These are phyloP conservation scores for Danio tinwini DNA, from an alignment of 2,797 vertebrate species.

Conservation along the genomic window DNA sequence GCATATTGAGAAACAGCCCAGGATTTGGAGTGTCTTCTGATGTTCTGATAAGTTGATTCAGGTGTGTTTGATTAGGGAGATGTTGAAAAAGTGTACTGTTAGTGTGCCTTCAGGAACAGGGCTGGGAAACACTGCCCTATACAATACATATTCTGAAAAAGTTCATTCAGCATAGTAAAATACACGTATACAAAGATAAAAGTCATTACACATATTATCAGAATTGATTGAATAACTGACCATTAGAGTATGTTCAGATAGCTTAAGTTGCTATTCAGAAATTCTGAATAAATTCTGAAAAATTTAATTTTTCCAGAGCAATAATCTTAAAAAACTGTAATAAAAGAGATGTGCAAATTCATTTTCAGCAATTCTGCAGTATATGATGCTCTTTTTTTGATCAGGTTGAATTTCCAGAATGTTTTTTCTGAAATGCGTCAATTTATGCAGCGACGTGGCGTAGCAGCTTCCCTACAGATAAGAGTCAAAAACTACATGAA, in stretches of 20 bases:
- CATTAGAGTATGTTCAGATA: background rate
- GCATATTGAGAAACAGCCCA: no score
- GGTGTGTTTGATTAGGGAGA: no score
- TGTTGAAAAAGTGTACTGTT: no score
- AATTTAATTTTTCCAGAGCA: no score
- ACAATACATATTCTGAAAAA: no score
- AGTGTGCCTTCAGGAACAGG: no score
- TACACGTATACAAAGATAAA: background rate
- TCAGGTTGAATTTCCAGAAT: conserved; percentile 53
- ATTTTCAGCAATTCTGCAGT: background rate
- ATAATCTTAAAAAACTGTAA: background rate
- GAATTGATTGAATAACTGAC: background rate
- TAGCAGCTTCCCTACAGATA: conserved; percentile 45
- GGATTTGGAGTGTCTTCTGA: no score
- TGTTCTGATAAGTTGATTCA: no score
- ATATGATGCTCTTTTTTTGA: background rate
- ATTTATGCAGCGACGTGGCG: conserved; percentile 52
- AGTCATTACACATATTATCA: background rate
- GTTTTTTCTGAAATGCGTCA: conserved; percentile 38
- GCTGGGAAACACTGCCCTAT: no score
- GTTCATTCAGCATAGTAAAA: background rate
- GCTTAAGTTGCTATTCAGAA: background rate
- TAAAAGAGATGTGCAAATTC: background rate
- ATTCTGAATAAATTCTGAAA: background rate
- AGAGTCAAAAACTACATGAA: conserved; percentile 55